phyloP scores from a whole-genome alignment of 2,797 vertebrate genomes.

The Pelobates cultripes region DNA sequence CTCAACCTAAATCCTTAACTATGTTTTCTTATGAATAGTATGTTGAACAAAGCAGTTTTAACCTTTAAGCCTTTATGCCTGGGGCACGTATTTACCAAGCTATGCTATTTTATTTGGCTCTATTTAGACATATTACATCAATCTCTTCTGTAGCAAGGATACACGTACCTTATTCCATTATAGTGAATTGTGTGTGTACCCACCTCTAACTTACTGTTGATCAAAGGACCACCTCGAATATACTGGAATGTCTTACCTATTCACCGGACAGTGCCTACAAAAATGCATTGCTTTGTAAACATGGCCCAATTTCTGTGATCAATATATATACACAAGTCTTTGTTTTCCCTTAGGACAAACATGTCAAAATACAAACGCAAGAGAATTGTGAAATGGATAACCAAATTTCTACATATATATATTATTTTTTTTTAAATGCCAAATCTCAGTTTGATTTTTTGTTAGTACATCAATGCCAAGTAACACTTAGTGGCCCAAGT shows the following conservation, averaged over 20 bases:
- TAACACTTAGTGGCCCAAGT: too few relatives aligned
- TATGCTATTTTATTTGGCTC: background rate
- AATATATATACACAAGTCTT: background rate
- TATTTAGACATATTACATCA: background rate
- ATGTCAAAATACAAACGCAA: background rate
- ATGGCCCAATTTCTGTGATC: background rate
- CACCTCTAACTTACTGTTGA: too few relatives aligned
- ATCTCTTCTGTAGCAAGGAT: too few relatives aligned
- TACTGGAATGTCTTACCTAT: too few relatives aligned
- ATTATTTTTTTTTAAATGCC: too few relatives aligned
- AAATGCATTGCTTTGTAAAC: background rate
- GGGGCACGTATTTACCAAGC: background rate
- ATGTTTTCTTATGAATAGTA: slow-evolving; percentile 9
- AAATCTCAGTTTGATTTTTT: too few relatives aligned
- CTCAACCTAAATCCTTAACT: slow-evolving; percentile 15
- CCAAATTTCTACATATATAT: too few relatives aligned
- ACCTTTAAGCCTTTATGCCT: background rate
- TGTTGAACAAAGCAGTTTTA: slow-evolving; percentile 5
- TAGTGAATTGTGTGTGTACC: too few relatives aligned
- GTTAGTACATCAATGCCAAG: too few relatives aligned
- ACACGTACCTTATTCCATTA: too few relatives aligned
- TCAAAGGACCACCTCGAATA: too few relatives aligned
- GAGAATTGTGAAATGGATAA: background rate
- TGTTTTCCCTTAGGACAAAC: background rate
- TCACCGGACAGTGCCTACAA: too few relatives aligned